Base-by-base conservation (phyloP, 2,113 vertebrate genomes). In the Dasypus novemcinctus region DNA sequence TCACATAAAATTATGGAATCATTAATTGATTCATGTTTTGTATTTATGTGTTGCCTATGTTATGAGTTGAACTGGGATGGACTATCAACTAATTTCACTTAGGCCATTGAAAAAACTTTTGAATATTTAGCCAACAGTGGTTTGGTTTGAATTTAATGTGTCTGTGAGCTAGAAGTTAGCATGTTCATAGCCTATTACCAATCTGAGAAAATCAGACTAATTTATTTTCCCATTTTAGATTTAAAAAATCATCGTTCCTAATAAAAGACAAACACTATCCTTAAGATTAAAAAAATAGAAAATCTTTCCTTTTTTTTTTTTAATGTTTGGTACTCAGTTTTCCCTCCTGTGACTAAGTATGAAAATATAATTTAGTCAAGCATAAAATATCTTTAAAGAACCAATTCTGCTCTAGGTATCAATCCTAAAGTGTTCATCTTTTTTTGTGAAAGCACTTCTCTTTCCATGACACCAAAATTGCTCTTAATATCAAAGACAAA, bases 171-270 rank as follows among this genome's bases (percentile, higher is more conserved):
- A 83, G 27, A 95, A 95, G 85, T 94, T 92, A 95, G 86, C 52
- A 61, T 80, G 83, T 94, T 91, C 95, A 46, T 91, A 54, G 93
- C 81, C 20, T 91, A 64, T 95, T 93, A 80, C 72, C 84, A 92
- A 94, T 95, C 81, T 43, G 78, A 97, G 87, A 88, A 91, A 92
- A n/a, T 9, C 36, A 79, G 85, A 80, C 52, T 88, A 91, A 96
- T 91, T 97, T 95, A 92, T 95, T 96, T 95, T 69, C 41, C 36
- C 36, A 82, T 96, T 97, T 92, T 93, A 94, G 46, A 96, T 94
- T 92, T 85, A 94, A 89, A 94, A 31, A 49, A 46, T 95, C 94
- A 95, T 96, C 96, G 76, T 87, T 97, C 27, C 64, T 72, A 63
- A 95, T 94, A 96, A 95, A 88, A 97, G 63, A 80, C 52, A 96